Conservation (phyloP, 2,888 invertebrate species). For the Stenodera caucasica region DNA sequence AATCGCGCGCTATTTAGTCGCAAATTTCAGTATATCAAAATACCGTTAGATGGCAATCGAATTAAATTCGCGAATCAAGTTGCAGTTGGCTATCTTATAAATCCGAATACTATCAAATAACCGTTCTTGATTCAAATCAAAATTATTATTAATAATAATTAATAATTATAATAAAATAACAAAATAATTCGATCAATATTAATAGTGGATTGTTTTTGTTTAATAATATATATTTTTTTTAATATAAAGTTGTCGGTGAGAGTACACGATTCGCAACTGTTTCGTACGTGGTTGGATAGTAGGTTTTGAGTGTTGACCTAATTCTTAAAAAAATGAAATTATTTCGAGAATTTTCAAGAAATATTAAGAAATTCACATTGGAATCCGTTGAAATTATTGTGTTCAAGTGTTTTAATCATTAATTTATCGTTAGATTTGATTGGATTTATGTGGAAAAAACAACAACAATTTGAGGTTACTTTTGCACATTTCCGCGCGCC, state of each 20-base stretch:
- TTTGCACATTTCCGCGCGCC: slow-evolving; percentile 14
- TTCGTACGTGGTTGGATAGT: slow-evolving; percentile 16
- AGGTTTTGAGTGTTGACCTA: slow-evolving; percentile 27
- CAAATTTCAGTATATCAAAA: slow-evolving; percentile 15
- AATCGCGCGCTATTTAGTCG: slow-evolving; percentile 16
- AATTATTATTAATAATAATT: background rate
- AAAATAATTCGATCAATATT: slow-evolving; percentile 13
- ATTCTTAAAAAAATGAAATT: slow-evolving; percentile 3
- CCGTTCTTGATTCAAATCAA: background rate
- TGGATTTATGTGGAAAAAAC: slow-evolving; percentile 1
- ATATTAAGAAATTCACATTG: too few species aligned
- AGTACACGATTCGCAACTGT: slow-evolving; percentile 18
- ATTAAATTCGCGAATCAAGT: slow-evolving; percentile 25
- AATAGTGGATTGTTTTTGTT: slow-evolving; percentile 20
- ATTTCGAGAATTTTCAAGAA: too few species aligned
- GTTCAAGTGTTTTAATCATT: too few species aligned
- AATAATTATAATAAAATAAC: background rate
- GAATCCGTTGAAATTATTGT: too few species aligned
- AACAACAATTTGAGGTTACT: slow-evolving; percentile 20
- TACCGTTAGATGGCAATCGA: slow-evolving; percentile 18
- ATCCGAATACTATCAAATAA: too few species aligned
- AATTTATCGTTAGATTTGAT: too few species aligned
- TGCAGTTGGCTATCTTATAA: slow-evolving; percentile 23
- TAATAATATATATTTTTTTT: slow-evolving; percentile 11
- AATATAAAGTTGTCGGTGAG: slow-evolving; percentile 5